Base-by-base conservation (phyloP, 2,113 vertebrate species). In the Misgurnus anguillicaudatus region DNA sequence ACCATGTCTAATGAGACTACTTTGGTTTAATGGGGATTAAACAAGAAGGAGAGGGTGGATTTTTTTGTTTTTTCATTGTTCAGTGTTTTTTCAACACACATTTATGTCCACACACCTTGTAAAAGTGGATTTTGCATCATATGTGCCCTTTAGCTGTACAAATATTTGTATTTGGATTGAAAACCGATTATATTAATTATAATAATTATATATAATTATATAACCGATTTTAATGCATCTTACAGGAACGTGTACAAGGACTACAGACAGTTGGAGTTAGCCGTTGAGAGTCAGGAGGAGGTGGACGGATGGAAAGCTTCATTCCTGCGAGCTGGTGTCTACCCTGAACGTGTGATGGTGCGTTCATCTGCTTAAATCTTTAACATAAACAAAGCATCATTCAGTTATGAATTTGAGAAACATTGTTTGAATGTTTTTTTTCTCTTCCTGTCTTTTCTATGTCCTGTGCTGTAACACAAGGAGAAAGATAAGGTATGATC, bases 301-400 rank as follows among this genome's bases (percentile, higher is more conserved):
- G 89, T 99, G 10, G 98, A 99, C 16, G 98, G 97, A 48, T 99
- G 98, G 97, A 99, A 99, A 81, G 97, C 98, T 21, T 99, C 98
- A 17, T 99, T 99, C 92, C 92, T 99, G 79, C 91, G 97, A 67
- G 98, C 98, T 11, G 98, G 98, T 45, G 97, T 99, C 81, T 99
- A 99, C 87, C 96, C 98, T 0, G 98, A 99, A 83, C 94, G 96
- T 9, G 95, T 96, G 79, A 91, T 90, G 90, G 98, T 99, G 88
- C 86, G 93, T 65, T 70, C 41, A 10, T 51, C n/a, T 51, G 5
- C 51, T 16, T 57, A 4, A 57, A 51, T 55, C 53, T 55, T n/a
- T 55, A 55, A 55, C 53, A 19, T 5, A 55, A 55, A 55, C 16
- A 7, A 45, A 45, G 4, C 42, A 45, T 6, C 42, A 4, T n/a